Conservation (phyloP, 2,797 vertebrate species). For the Columba guinea region DNA sequence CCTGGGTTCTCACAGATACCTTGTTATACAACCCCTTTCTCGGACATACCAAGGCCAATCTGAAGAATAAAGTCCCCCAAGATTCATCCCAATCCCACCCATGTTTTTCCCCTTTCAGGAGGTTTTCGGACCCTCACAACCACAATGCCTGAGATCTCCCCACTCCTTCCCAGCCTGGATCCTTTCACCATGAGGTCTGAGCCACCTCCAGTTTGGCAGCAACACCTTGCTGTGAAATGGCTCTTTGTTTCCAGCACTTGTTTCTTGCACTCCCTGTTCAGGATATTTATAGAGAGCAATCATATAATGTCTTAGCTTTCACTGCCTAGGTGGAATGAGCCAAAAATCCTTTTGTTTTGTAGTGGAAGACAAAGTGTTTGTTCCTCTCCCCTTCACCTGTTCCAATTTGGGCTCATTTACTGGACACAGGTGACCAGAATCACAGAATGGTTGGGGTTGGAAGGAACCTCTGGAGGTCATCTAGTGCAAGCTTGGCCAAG, state of each 20-base stretch:
- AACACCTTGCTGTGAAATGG: not conserved
- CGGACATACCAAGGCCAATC: accelerated
- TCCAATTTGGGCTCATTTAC: not conserved
- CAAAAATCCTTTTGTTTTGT: not conserved
- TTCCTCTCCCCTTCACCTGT: not conserved
- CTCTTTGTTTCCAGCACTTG: not conserved
- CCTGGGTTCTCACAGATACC: not conserved
- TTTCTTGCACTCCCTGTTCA: not conserved
- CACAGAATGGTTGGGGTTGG: no score
- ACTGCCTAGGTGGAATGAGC: not conserved
- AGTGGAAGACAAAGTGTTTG: not conserved
- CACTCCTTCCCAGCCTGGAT: not conserved
- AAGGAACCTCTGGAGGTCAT: no score
- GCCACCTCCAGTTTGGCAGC: not conserved
- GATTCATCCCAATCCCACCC: not conserved
- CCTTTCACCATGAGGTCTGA: accelerated
- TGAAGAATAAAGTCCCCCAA: not conserved
- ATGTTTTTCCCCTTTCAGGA: not conserved
- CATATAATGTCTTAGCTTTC: not conserved
- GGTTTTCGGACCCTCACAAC: not conserved
- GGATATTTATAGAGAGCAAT: constrained; percentile 5
- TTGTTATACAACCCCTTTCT: not conserved
- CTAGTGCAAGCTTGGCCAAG: not conserved
- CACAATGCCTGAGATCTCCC: not conserved
- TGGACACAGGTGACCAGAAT: not conserved